A percentile compares a stretch with the other conserved stretches of the same genome.
Conservation (phyloP, 2,888 invertebrate genomes). For the Sesia apiformis region DNA sequence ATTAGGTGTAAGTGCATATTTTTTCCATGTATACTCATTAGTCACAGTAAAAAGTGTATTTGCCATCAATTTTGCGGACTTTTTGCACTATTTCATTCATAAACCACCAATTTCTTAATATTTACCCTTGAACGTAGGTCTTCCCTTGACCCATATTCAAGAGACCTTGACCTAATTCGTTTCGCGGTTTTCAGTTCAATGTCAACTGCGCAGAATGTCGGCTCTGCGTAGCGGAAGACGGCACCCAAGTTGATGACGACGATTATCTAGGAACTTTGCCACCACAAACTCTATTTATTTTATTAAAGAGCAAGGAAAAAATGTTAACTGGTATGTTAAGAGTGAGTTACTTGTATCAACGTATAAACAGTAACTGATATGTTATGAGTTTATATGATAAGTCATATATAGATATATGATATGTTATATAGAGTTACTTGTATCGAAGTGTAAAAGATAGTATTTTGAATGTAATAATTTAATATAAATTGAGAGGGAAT, state of each 20-base stretch:
- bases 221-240: slow-evolving; percentile 77
- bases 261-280: slow-evolving; percentile 84
- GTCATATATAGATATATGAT: too few relatives aligned
- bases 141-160: slow-evolving; percentile 30
- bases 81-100: slow-evolving; percentile 20
- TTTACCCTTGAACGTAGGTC: slow-evolving; percentile 24
- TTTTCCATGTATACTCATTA: neutral
- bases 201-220: slow-evolving; percentile 62
- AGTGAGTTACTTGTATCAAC: too few relatives aligned
- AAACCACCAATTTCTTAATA: slow-evolving; percentile 9
- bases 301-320: slow-evolving; percentile 62
- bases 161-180: slow-evolving; percentile 42
- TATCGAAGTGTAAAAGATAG: too few relatives aligned
- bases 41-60: neutral
- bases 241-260: slow-evolving; percentile 82
- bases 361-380: too few relatives aligned
- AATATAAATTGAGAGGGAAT: too few relatives aligned
- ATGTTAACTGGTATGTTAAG: slow-evolving; percentile 73
- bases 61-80: slow-evolving; percentile 2
- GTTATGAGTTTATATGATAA: too few relatives aligned
- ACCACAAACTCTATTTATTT: slow-evolving; percentile 83
- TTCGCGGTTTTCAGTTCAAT: slow-evolving; percentile 53
- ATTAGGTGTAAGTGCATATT: slow-evolving; percentile 66
- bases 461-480: too few relatives aligned
- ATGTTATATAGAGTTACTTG: too few relatives aligned